A percentile compares a stretch with the other conserved stretches of the same genome.
Conservation (phyloP, 2,888 invertebrate species). For the Eugnorisma glareosa region DNA sequence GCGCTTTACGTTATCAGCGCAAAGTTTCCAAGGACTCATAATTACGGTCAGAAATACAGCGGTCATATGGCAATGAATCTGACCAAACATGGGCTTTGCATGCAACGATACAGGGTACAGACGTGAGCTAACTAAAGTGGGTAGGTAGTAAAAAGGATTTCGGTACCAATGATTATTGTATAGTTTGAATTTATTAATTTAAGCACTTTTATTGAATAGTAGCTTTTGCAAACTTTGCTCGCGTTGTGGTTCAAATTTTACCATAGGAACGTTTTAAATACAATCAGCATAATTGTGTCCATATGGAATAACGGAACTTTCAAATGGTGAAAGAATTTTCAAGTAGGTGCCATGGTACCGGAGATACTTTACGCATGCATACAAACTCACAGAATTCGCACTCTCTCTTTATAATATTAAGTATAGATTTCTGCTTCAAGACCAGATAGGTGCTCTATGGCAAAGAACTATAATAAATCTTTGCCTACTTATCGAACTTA, state of each 20-base stretch:
- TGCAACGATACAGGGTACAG: conserved; percentile 71
- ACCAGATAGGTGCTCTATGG: background rate
- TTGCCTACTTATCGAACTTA: background rate
- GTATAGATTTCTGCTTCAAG: background rate
- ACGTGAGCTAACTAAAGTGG: conserved; percentile 36
- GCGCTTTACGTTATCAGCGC: conserved; percentile 54
- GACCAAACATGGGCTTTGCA: conserved; percentile 78
- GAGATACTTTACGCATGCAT: too few relatives aligned
- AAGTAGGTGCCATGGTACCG: too few relatives aligned
- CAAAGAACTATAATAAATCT: background rate
- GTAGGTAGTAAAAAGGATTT: conserved; percentile 21
- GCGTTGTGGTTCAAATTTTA: too few relatives aligned
- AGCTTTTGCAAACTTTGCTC: background rate
- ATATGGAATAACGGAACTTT: too few relatives aligned
- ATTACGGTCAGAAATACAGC: conserved; percentile 69
- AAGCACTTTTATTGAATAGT: background rate
- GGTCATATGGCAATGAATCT: conserved; percentile 68
- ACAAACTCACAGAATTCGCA: too few relatives aligned
- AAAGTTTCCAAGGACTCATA: conserved; percentile 65
- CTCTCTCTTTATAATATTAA: too few relatives aligned
- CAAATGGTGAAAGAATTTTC: too few relatives aligned
- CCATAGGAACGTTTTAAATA: too few relatives aligned
- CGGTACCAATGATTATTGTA: background rate
- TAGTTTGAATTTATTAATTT: background rate
- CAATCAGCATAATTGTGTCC: too few relatives aligned